Conservation (phyloP, 92 coral and sea anemone species). For the Virgularia gustaviana region DNA sequence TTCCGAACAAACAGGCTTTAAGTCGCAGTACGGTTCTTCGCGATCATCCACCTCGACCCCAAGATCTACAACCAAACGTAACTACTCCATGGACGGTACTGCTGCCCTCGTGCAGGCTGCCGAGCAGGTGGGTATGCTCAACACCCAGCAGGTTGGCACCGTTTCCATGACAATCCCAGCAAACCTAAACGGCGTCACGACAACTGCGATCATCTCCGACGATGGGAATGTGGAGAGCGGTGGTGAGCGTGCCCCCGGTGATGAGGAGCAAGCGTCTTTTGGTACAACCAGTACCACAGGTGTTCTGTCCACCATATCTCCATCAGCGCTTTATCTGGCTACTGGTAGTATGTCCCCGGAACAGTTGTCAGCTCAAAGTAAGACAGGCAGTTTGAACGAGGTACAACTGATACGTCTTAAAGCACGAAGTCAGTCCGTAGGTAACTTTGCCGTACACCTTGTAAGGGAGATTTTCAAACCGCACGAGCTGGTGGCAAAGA, state of each 20-base stretch:
- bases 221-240: slow-evolving; percentile 18
- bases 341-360: slow-evolving; percentile 24
- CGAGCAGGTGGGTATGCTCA: slow-evolving; percentile 24
- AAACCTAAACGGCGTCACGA: slow-evolving; percentile 18
- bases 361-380: not conserved
- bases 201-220: slow-evolving; percentile 14
- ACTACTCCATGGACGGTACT: slow-evolving; percentile 12
- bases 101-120: slow-evolving; percentile 28
- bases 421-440: slow-evolving; percentile 34
- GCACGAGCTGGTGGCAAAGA: slow-evolving; percentile 4
- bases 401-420: slow-evolving; percentile 16
- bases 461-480: slow-evolving; percentile 34
- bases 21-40: not conserved
- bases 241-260: slow-evolving; percentile 11
- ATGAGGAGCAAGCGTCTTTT: slow-evolving; percentile 23
- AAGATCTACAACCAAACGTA: slow-evolving; percentile 11
- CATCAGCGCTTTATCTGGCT: slow-evolving; percentile 21
- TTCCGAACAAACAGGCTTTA: no score
- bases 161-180: slow-evolving; percentile 1
- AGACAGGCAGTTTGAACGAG: not conserved
- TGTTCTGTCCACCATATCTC: slow-evolving; percentile 20
- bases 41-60: slow-evolving; percentile 5
- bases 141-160: not conserved
- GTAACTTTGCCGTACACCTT: slow-evolving; percentile 33
- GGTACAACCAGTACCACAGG: not conserved